These are phyloP conservation scores for Armadillidium nasatum DNA, from an alignment of 1,140 invertebrate species.

Conservation along the genomic window DNA sequence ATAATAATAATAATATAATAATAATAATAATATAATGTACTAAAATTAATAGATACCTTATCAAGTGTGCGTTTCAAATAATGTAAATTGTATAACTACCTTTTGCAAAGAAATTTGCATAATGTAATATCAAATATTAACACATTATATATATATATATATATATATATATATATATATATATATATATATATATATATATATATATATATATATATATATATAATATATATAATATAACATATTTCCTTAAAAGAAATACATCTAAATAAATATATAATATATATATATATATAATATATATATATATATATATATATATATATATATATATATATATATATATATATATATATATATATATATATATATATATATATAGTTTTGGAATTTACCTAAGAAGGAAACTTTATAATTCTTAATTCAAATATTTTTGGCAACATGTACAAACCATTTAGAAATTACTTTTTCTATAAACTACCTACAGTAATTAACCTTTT, in stretches of 20 bases:
- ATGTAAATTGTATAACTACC: no score
- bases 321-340: conserved; percentile 15
- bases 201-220: not conserved
- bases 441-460: no score
- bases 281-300: not conserved
- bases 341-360: conserved; percentile 15
- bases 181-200: conserved; percentile 7
- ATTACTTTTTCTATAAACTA: no score
- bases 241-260: not conserved
- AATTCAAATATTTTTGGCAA: no score
- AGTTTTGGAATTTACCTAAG: no score
- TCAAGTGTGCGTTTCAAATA: no score
- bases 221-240: not conserved
- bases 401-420: no score
- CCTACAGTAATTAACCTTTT: no score
- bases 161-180: conserved; percentile 14
- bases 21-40: not conserved
- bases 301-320: not conserved
- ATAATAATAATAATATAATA: not conserved
- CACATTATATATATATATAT: not conserved
- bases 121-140: no score
- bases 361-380: not conserved
- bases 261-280: not conserved
- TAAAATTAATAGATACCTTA: not conserved
- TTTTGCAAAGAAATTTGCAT: no score